Base-by-base conservation (phyloP, 2,113 vertebrate species). In the Ptilonorhynchus violaceus region DNA sequence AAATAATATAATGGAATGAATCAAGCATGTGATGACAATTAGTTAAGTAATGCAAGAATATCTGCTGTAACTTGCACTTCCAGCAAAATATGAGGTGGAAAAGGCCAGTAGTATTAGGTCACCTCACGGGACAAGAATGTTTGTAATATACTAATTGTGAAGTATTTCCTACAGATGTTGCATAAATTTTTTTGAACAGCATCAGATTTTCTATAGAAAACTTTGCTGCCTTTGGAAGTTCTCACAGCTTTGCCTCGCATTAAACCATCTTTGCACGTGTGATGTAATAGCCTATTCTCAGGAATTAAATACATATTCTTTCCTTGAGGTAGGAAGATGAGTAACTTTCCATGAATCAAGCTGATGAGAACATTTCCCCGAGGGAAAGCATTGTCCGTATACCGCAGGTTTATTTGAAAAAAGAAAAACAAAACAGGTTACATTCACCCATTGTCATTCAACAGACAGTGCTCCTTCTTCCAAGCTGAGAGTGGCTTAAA, bases 331-430 rank as follows among this genome's bases (percentile, higher is more conserved):
- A 76, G 28, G 50, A n/a, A 77, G 31, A 77, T 94, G 73, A 94
- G 50, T 92, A 94, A 95, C 64, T 90, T 94, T 91, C 81, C 84
- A 59, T 91, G 74, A 94, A 94, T 89, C 73, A 96, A 84, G 25
- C 28, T 66, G 46, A 80, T 88, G 93, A 90, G 90, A 90, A 80
- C 79, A 80, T 85, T 88, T 35, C 63, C 78, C 63, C 42, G 42
- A 70, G 75, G 92, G 56, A 70, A 85, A 93, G 2, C 30, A 70
- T 70, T 88, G 41, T 66, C 75, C 14, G 7, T 74, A 56, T 70
- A 70, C 47, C 1, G 0, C 30, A 85, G 37, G 5, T 78, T 95
- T 94, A 89, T 69, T 87, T 10, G 7, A 64, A 68, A 60, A 21
- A 21, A 30, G 18, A 6, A 25, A 4, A 42, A 16, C 2, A 41